Evolutionary conservation across 2,113 vertebrate genomes (phyloP), one percentile per base, ranked within the genome.

Genomic region (Holacanthus passer): DNA sequence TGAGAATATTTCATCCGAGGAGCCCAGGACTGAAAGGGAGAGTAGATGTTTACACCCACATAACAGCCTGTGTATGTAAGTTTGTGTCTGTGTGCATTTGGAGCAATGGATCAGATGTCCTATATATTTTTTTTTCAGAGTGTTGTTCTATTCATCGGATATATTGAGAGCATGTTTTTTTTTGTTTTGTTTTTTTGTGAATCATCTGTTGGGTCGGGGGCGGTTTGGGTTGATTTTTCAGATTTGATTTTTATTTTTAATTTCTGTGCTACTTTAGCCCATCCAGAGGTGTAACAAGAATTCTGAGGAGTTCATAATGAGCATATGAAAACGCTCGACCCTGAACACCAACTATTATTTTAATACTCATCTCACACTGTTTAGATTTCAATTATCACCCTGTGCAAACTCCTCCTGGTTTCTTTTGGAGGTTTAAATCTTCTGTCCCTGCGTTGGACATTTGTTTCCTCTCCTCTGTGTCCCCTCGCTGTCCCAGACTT

Each of bases 201-300:
- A 82, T 88, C 74, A 70, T 82, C 60, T 67, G 70, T 85, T 80
- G 79, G 85, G 78, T 70, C 52, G 29, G 43, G 71, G 73, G 37
- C 2, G 7, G 65, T 80, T 85, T 73, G 65, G 6, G 87, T 87
- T 87, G 77, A 78, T 87, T 87, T 71, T 73, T 79, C 63, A 52
- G 47, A 68, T 81, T 74, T 45, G 10, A 47, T 56, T 77, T 76
- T 78, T 77, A 41, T 80, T 78, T 88, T 87, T 52, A 20, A 80
- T 91, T 89, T 89, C 84, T 92, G 85, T 91, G 79, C 83, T 68
- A 76, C 71, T 88, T 90, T 60, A 31, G 85, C 74, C 71, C 82
- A 77, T 67, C 27, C 69, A 73, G 81, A 86, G 58, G 32, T 68
- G 53, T n/a, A 35, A 39, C 24, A 10, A 67, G 43, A 67, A 19